phyloP scores from a whole-genome alignment of 1,140 invertebrate species.

The Latrodectus geometricus region DNA sequence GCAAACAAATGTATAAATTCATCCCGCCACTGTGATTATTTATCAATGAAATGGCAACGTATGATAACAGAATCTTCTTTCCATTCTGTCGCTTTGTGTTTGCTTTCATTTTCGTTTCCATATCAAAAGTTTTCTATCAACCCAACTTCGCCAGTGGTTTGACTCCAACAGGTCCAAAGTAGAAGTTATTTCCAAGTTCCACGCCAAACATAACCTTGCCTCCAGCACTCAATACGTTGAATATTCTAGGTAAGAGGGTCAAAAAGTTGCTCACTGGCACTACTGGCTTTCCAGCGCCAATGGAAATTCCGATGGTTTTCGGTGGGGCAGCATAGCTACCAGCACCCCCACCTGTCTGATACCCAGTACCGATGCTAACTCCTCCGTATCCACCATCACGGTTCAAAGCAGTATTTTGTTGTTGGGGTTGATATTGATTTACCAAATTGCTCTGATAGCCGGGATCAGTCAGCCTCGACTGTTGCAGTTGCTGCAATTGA shows the following conservation, averaged over 20 bases:
- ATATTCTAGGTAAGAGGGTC: slow-evolving; percentile 29
- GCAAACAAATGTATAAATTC: no score
- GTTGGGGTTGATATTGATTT: slow-evolving; percentile 9
- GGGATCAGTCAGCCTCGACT: neutral
- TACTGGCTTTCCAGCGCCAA: slow-evolving; percentile 33
- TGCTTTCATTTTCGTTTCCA: no score
- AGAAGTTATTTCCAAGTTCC: slow-evolving; percentile 56
- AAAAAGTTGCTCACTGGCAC: slow-evolving; percentile 10
- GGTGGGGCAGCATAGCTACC: neutral
- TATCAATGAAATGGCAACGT: no score
- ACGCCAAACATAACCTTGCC: slow-evolving; percentile 58
- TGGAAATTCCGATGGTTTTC: slow-evolving; percentile 24
- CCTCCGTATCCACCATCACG: slow-evolving; percentile 29
- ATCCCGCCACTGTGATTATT: no score
- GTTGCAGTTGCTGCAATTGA: slow-evolving; percentile 41
- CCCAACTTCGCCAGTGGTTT: slow-evolving; percentile 20
- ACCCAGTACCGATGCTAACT: neutral
- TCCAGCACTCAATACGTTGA: slow-evolving; percentile 43
- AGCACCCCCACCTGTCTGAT: neutral
- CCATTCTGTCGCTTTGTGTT: no score
- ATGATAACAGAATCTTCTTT: no score
- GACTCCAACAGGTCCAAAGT: slow-evolving; percentile 53
- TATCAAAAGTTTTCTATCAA: neutral
- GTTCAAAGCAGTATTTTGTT: neutral
- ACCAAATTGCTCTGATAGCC: slow-evolving; percentile 18